Evolutionary conservation across 2,888 invertebrate genomes (phyloP).

Genomic region (Thera britannica): DNA sequence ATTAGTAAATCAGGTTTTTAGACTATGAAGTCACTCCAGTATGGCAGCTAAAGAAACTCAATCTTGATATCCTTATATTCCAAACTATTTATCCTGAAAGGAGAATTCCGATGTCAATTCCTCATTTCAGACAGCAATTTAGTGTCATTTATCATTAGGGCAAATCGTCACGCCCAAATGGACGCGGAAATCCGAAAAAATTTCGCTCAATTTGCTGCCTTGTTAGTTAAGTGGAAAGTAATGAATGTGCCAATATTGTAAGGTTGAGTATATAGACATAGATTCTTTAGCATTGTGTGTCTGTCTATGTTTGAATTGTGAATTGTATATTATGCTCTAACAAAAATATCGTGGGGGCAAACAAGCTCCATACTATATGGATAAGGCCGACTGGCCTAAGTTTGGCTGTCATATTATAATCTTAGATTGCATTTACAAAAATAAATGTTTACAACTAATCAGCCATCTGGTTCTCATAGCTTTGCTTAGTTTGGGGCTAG

Average conservation of each 20-base stretch:
- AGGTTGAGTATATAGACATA: neutral
- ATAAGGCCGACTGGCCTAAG: too few relatives aligned
- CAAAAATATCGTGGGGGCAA: too few relatives aligned
- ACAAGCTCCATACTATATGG: too few relatives aligned
- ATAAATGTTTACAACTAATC: too few relatives aligned
- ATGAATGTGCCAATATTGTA: conserved; percentile 5
- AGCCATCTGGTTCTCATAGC: too few relatives aligned
- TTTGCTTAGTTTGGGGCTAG: too few relatives aligned
- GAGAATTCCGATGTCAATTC: conserved; percentile 41
- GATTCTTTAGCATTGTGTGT: too few relatives aligned
- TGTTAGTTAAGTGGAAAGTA: conserved; percentile 5
- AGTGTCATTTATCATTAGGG: conserved; percentile 35
- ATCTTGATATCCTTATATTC: conserved; percentile 14
- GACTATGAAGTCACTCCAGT: conserved; percentile 11
- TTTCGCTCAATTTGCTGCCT: conserved; percentile 26
- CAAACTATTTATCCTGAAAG: conserved; percentile 40
- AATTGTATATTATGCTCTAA: too few relatives aligned
- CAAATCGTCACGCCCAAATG: conserved; percentile 35
- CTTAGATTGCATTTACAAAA: too few relatives aligned
- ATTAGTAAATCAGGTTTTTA: neutral
- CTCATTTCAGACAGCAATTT: conserved; percentile 35
- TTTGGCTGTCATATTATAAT: too few relatives aligned
- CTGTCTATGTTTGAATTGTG: too few relatives aligned
- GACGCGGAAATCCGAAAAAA: conserved; percentile 32
- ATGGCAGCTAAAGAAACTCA: conserved; percentile 5